phyloP scores from a whole-genome alignment of 1,140 invertebrate species.

The Neuroterus valhalla region DNA sequence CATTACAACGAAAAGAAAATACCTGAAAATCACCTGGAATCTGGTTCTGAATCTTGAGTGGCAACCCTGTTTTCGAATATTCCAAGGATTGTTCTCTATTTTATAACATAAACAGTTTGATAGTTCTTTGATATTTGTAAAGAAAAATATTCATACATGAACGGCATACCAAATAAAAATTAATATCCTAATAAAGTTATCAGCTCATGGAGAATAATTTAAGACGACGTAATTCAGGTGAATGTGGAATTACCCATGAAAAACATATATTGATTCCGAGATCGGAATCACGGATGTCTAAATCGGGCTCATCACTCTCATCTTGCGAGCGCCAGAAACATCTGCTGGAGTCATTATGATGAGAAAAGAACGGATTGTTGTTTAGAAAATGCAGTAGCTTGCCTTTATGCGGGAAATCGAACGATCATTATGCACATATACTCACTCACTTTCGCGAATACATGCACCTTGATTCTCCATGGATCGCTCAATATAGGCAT shows the following conservation, averaged over 20 bases:
- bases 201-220: neutral
- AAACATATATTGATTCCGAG: neutral
- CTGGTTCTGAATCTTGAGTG: too few species aligned
- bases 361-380: constrained; percentile 20
- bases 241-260: constrained; percentile 4
- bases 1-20: too few species aligned
- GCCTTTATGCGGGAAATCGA: constrained; percentile 10
- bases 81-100: too few species aligned
- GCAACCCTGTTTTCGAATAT: too few species aligned
- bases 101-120: too few species aligned
- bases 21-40: too few species aligned
- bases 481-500: constrained; percentile 17
- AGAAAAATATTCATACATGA: too few species aligned
- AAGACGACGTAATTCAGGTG: neutral
- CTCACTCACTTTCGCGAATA: constrained; percentile 11
- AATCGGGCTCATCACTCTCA: constrained; percentile 10
- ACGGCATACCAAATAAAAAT: too few species aligned
- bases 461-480: constrained; percentile 18
- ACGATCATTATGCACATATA: neutral
- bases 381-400: constrained; percentile 25
- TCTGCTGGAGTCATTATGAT: neutral
- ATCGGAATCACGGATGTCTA: neutral
- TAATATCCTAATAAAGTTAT: too few species aligned
- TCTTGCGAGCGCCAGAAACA: constrained; percentile 10
- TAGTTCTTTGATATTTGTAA: too few species aligned